Evolutionary conservation across 2,888 invertebrate genomes (phyloP).

Genomic region (Eupithecia subumbrata): DNA sequence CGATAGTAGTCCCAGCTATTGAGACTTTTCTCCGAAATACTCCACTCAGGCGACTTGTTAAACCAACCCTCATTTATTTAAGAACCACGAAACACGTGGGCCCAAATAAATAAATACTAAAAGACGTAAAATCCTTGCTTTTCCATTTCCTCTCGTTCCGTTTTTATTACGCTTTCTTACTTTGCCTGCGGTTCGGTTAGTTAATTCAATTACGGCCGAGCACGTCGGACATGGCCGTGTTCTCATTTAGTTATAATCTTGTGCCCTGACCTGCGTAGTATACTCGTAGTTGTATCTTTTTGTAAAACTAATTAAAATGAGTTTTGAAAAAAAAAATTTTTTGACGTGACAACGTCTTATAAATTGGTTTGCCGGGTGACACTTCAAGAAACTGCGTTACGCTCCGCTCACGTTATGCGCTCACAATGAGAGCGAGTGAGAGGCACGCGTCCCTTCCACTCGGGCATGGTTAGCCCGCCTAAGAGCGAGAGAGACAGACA

Average conservation of each 20-base stretch:
- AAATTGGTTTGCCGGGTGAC: no score
- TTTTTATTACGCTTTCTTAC: constrained; percentile 11
- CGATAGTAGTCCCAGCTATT: background rate
- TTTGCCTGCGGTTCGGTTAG: constrained; percentile 7
- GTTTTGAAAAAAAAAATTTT: no score
- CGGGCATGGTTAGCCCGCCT: no score
- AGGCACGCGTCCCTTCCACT: no score
- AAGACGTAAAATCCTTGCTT: background rate
- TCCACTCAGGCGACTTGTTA: background rate
- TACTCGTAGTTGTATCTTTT: background rate
- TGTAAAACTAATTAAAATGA: no score
- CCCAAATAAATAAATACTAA: background rate
- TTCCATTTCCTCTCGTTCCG: background rate
- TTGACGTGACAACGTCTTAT: no score
- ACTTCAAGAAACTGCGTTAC: no score
- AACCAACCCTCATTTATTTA: background rate
- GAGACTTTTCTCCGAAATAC: background rate
- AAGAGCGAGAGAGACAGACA: no score
- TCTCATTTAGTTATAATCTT: constrained; percentile 19
- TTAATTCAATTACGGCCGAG: constrained; percentile 22
- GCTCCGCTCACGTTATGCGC: no score
- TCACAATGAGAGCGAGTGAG: no score
- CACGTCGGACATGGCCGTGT: constrained; percentile 21
- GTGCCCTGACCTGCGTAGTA: background rate
- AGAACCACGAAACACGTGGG: background rate